These are phyloP conservation scores for Pristionchus japonicus DNA, from an alignment of 2,888 invertebrate genomes.

Conservation along the genomic window DNA sequence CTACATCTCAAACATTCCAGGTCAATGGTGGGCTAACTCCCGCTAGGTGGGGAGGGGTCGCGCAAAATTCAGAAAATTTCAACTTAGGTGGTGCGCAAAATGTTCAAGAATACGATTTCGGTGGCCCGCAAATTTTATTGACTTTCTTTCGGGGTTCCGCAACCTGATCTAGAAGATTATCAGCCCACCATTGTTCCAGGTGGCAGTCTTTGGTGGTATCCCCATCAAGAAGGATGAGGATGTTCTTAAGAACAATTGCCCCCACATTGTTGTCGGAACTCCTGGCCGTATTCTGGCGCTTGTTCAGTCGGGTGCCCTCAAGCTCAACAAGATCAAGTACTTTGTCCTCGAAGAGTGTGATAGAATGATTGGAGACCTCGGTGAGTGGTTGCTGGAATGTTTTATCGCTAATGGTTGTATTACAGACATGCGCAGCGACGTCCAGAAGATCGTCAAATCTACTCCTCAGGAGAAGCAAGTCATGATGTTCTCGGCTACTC, in stretches of 20 bases:
- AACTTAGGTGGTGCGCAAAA: no score
- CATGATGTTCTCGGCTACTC: conserved; percentile 99
- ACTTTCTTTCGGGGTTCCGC: no score
- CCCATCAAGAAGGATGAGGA: conserved; percentile 85
- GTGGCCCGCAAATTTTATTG: no score
- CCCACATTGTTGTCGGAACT: conserved; percentile 98
- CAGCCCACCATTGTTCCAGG: no score
- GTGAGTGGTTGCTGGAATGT: conserved; percentile 78
- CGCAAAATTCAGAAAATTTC: no score
- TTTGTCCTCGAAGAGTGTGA: conserved; percentile 99
- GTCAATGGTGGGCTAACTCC: no score
- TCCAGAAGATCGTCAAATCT: conserved; percentile 98
- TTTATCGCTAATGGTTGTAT: no score
- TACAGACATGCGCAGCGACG: conserved; percentile 97
- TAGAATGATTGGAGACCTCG: conserved; percentile 96
- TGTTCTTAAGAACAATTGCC: conserved; percentile 92
- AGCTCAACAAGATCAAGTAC: conserved; percentile 95
- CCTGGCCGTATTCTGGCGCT: conserved; percentile 96
- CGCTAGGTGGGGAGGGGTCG: no score
- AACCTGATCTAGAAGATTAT: no score
- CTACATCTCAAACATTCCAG: no score
- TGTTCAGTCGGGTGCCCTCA: conserved; percentile 91
- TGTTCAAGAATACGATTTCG: no score
- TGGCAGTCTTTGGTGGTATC: conserved; percentile 97
- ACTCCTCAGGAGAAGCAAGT: conserved; percentile 99